Conservation (phyloP, 2,888 invertebrate genomes). For the Caenorhabditis sp. region DNA sequence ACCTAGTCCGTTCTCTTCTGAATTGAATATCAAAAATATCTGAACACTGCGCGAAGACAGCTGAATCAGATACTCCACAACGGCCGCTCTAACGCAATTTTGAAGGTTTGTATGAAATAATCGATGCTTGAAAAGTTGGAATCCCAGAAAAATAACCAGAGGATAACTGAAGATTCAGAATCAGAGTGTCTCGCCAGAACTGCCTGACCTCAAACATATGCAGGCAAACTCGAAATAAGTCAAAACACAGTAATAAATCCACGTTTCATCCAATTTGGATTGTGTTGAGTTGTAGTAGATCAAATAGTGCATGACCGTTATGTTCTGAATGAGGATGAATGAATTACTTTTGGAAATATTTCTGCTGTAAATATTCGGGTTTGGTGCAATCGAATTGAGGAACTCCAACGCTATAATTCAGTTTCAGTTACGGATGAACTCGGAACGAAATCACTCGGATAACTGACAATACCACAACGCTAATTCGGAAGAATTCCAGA, state of each 20-base stretch:
- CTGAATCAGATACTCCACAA: conserved; percentile 48
- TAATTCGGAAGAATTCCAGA: too few relatives aligned
- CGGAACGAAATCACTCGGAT: too few relatives aligned
- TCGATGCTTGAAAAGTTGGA: conserved; percentile 33
- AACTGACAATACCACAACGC: too few relatives aligned
- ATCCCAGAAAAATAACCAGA: conserved; percentile 28
- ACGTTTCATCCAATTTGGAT: conserved; percentile 49
- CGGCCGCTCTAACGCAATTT: conserved; percentile 23
- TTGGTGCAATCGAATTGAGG: too few relatives aligned
- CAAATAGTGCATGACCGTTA: conserved; percentile 52
- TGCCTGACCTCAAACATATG: conserved; percentile 42
- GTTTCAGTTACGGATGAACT: too few relatives aligned
- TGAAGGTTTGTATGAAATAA: conserved; percentile 51
- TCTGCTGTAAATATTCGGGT: too few relatives aligned
- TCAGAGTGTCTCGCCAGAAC: not conserved
- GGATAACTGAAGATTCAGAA: conserved; percentile 41
- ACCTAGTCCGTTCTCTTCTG: conserved; percentile 38
- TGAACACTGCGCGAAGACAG: conserved; percentile 43
- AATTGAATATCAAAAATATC: conserved; percentile 45
- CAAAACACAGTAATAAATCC: conserved; percentile 39
- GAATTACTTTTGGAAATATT: not conserved
- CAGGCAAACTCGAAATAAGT: conserved; percentile 49
- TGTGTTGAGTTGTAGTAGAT: conserved; percentile 50
- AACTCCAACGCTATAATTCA: too few relatives aligned
- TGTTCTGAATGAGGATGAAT: conserved; percentile 33